A percentile compares a stretch with the other conserved stretches of the same genome.
Conservation (phyloP, 2,888 invertebrate species). For the Iselma pallidipennis region DNA sequence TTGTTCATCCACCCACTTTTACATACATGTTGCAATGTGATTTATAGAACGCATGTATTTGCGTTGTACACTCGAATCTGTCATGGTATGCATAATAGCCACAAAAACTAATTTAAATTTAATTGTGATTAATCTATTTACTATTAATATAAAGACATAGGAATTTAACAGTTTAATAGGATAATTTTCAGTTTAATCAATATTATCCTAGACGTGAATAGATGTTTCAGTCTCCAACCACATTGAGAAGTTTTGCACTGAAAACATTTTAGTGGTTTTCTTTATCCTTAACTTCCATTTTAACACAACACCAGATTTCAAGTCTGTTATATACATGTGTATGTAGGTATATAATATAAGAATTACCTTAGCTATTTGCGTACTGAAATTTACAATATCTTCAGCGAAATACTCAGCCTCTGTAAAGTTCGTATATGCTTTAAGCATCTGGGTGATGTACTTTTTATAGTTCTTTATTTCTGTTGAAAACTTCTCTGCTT, state of each 20-base stretch:
- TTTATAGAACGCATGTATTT: slow-evolving; percentile 39
- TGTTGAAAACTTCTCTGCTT: slow-evolving; percentile 63
- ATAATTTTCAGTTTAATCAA: background rate
- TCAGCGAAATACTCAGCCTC: slow-evolving; percentile 61
- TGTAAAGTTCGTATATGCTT: slow-evolving; percentile 56
- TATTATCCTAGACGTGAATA: background rate
- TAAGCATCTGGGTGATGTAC: slow-evolving; percentile 64
- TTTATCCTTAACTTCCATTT: slow-evolving; percentile 10
- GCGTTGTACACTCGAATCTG: slow-evolving; percentile 29
- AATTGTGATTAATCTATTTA: slow-evolving; percentile 35
- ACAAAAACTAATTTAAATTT: slow-evolving; percentile 38
- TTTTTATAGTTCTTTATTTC: slow-evolving; percentile 65
- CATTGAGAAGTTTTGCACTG: background rate
- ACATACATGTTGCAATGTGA: slow-evolving; percentile 40
- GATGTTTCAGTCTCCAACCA: too few species aligned
- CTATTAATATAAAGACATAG: slow-evolving; percentile 7
- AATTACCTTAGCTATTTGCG: slow-evolving; percentile 64
- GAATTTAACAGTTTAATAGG: background rate
- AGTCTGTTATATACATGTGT: background rate
- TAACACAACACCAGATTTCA: slow-evolving; percentile 14
- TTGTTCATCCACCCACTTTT: slow-evolving; percentile 35
- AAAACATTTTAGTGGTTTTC: slow-evolving; percentile 11
- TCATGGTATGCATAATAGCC: slow-evolving; percentile 30
- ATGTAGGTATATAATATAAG: slow-evolving; percentile 2
- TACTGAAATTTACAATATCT: slow-evolving; percentile 65